Conservation (phyloP, 1,140 invertebrate species). For the Drosophila eugracilis region DNA sequence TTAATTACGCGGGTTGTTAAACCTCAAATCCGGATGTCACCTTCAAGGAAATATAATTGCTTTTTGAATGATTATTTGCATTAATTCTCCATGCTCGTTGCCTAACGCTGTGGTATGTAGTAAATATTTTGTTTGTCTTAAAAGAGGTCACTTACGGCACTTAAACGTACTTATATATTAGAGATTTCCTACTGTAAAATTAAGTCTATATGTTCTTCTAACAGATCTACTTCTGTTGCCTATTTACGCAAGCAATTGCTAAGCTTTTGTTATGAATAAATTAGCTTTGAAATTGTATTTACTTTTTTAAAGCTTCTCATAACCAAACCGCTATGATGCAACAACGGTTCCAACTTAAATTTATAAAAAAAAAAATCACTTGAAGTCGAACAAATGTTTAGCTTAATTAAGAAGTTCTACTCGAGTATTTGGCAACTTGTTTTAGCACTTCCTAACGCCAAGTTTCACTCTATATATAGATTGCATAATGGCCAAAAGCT, state of each 20-base stretch:
- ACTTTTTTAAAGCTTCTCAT: not conserved
- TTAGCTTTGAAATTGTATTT: constrained; percentile 11
- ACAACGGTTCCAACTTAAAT: constrained; percentile 8
- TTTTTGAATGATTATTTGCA: constrained; percentile 30
- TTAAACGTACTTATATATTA: constrained; percentile 5
- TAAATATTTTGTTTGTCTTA: constrained; percentile 5
- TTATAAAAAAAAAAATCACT: not conserved
- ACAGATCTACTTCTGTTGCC: not conserved
- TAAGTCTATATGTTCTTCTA: not conserved
- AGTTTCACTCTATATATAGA: constrained; percentile 25
- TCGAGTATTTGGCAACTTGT: constrained; percentile 38
- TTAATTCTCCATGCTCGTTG: constrained; percentile 8
- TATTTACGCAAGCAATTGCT: constrained; percentile 24
- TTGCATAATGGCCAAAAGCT: constrained; percentile 38
- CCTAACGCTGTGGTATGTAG: no score
- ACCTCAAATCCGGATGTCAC: constrained; percentile 47
- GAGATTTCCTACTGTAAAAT: not conserved
- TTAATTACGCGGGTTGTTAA: constrained; percentile 51
- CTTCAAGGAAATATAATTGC: constrained; percentile 42
- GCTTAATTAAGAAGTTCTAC: constrained; percentile 42
- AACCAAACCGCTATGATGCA: constrained; percentile 18
- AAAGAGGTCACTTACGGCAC: constrained; percentile 30
- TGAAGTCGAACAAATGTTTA: constrained; percentile 12
- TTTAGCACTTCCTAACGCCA: constrained; percentile 45
- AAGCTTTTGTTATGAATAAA: constrained; percentile 16